phyloP scores from a whole-genome alignment of 2,113 vertebrate genomes.

The Lepisosteus oculatus region DNA sequence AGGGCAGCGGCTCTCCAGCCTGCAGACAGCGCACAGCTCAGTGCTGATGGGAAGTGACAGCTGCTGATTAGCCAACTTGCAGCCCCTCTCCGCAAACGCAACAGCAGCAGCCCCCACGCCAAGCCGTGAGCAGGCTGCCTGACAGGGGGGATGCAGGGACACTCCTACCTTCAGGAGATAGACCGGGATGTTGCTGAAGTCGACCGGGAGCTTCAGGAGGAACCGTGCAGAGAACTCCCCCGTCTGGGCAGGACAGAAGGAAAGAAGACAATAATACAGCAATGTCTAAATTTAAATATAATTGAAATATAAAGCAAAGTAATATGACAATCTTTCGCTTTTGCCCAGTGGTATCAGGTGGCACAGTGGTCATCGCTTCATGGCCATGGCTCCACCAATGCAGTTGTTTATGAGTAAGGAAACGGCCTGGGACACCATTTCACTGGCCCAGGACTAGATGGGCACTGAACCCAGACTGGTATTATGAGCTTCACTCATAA shows the following conservation, averaged over 20 bases:
- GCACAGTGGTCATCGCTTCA: too few relatives aligned
- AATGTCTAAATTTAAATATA: too few relatives aligned
- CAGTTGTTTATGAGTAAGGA: too few relatives aligned
- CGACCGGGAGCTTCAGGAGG: constrained; percentile 92
- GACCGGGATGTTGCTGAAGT: constrained; percentile 96
- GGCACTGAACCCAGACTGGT: too few relatives aligned
- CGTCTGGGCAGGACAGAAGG: constrained; percentile 67
- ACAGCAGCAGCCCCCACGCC: neutral
- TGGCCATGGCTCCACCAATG: too few relatives aligned
- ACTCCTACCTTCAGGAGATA: constrained; percentile 93
- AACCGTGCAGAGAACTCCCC: constrained; percentile 97
- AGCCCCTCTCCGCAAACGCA: constrained; percentile 48
- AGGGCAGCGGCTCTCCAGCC: constrained; percentile 33
- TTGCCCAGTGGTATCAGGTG: too few relatives aligned
- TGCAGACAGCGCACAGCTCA: constrained; percentile 60
- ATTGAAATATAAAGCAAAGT: too few relatives aligned
- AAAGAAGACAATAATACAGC: neutral
- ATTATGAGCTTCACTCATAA: too few relatives aligned
- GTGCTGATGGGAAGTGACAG: constrained; percentile 69
- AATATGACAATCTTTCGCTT: too few relatives aligned
- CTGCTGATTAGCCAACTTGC: constrained; percentile 74
- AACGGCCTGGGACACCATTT: too few relatives aligned
- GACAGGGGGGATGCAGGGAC: neutral
- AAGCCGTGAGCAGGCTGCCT: neutral
- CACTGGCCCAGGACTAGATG: too few relatives aligned